phyloP scores from a whole-genome alignment of 2,888 invertebrate genomes.

The Drosophila niveifrons region DNA sequence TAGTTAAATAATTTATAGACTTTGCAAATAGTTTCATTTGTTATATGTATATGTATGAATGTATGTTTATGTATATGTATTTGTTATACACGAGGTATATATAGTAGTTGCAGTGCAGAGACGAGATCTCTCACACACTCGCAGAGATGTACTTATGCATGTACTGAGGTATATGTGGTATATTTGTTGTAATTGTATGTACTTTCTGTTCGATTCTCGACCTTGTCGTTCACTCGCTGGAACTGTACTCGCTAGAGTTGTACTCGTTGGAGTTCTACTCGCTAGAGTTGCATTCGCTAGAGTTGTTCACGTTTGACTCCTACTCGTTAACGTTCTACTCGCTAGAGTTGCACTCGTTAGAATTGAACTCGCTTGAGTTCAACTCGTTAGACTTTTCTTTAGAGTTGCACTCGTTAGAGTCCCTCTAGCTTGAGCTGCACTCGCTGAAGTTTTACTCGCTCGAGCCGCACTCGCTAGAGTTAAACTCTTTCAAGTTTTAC shows the following conservation, averaged over 20 bases:
- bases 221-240: constrained; percentile 26
- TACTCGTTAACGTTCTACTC: constrained; percentile 29
- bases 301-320: constrained; percentile 20
- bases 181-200: constrained; percentile 79
- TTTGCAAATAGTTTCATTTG: constrained; percentile 39
- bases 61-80: constrained; percentile 60
- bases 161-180: constrained; percentile 81
- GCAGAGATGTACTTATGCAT: constrained; percentile 72
- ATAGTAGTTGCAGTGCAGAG: constrained; percentile 40
- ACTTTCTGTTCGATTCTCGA: constrained; percentile 72
- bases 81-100: constrained; percentile 76
- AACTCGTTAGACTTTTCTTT: constrained; percentile 45
- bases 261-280: constrained; percentile 39
- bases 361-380: constrained; percentile 16
- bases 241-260: constrained; percentile 10
- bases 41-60: constrained; percentile 36
- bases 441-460: constrained; percentile 8
- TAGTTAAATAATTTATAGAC: constrained; percentile 66
- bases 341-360: constrained; percentile 66
- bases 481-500: constrained; percentile 9
- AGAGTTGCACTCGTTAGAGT: constrained; percentile 13
- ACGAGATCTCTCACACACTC: constrained; percentile 32
- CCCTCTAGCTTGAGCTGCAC: neutral
- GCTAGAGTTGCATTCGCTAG: constrained; percentile 19
- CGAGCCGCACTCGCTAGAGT: constrained; percentile 10